Evolutionary conservation across 2,113 vertebrate genomes (phyloP).

Genomic region (Vulpes lagopus): DNA sequence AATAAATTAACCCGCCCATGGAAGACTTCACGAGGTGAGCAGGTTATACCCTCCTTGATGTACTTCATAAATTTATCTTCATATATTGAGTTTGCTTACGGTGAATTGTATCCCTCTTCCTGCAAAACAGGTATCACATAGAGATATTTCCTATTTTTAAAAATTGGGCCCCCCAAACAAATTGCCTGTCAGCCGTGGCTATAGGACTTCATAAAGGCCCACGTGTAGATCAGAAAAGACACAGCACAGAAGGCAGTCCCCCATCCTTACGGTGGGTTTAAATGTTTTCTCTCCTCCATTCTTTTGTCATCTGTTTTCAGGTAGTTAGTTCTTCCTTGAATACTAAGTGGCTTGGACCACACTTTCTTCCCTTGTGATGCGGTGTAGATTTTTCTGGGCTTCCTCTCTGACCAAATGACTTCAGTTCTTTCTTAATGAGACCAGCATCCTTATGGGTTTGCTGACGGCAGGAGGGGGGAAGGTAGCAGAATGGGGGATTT

Average conservation of each 20-base stretch:
- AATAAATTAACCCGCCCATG: constrained; percentile 53
- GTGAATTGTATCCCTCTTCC: constrained; percentile 37
- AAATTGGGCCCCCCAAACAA: constrained; percentile 48
- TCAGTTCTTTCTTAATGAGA: not conserved
- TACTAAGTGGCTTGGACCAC: not conserved
- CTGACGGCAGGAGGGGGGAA: not conserved
- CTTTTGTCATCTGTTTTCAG: not conserved
- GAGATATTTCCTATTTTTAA: constrained; percentile 50
- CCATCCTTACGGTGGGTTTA: not conserved
- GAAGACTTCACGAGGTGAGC: constrained; percentile 45
- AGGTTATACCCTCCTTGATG: constrained; percentile 46
- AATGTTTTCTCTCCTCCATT: not conserved
- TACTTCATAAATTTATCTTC: constrained; percentile 49
- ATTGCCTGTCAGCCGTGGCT: constrained; percentile 42
- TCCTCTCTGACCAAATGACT: not conserved
- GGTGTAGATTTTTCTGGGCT: not conserved
- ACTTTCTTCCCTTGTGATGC: not conserved
- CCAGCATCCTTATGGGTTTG: not conserved
- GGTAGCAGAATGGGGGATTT: not conserved
- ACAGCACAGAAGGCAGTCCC: not conserved
- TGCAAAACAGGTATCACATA: constrained; percentile 40
- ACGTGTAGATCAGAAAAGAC: not conserved
- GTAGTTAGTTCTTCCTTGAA: not conserved
- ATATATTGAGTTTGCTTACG: constrained; percentile 25
- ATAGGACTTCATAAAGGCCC: not conserved